Percentiles rank a stretch among this genome's conserved stretches.
Evolutionary conservation across 2,113 vertebrate genomes (phyloP).

Genomic region (Plecotus auritus): DNA sequence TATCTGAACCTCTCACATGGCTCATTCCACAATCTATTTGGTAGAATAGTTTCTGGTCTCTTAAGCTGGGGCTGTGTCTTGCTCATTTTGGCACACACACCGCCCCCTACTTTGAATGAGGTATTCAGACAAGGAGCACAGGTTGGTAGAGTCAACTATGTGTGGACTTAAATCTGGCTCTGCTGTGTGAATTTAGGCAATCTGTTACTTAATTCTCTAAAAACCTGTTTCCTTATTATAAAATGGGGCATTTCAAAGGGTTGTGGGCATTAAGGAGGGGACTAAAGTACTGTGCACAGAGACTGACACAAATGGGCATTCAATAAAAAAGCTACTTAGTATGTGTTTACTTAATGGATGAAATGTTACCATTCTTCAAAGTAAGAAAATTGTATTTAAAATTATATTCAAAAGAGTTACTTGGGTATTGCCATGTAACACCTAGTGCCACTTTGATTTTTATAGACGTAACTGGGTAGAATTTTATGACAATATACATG

Average conservation of each 20-base stretch:
- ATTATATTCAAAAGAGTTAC: neutral
- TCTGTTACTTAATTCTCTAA: neutral
- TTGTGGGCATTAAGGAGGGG: neutral
- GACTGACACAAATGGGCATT: neutral
- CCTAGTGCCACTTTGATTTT: neutral
- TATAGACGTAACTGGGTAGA: neutral
- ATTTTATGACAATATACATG: neutral
- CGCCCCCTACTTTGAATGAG: neutral
- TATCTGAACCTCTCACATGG: neutral
- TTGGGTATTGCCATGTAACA: neutral
- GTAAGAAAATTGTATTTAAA: conserved; percentile 7
- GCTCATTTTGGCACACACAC: neutral
- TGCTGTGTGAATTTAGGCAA: neutral
- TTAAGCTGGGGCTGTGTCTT: neutral
- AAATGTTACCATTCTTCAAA: neutral
- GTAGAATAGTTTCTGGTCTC: neutral
- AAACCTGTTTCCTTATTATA: neutral
- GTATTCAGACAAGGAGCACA: neutral
- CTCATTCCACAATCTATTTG: neutral
- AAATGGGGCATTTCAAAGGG: neutral
- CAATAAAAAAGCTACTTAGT: neutral
- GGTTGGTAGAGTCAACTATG: neutral
- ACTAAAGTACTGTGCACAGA: neutral
- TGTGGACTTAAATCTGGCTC: neutral
- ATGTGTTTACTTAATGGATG: neutral